phyloP scores from a whole-genome alignment of 2,113 vertebrate genomes.

The Physeter macrocephalus region DNA sequence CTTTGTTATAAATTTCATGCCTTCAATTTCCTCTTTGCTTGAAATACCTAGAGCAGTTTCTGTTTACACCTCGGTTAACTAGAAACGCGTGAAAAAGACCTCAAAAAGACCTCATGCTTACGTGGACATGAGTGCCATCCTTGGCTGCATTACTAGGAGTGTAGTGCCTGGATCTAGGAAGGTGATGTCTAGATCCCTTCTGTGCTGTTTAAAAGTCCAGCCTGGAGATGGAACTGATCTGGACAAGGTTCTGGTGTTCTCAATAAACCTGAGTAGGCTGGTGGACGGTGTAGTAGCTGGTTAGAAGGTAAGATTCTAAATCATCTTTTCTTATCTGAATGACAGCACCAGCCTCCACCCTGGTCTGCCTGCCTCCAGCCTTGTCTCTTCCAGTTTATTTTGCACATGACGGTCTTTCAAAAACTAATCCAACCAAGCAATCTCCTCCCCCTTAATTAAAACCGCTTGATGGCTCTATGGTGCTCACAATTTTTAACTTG shows the following conservation, averaged over 20 bases:
- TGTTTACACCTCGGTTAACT: background rate
- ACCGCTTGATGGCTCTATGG: background rate
- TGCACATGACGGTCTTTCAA: background rate
- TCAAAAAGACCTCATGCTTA: background rate
- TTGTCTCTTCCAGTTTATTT: background rate
- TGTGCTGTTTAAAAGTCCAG: background rate
- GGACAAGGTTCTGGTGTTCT: background rate
- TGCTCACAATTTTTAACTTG: background rate
- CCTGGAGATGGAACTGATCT: background rate
- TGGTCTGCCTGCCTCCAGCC: background rate
- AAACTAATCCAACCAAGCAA: background rate
- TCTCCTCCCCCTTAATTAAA: background rate
- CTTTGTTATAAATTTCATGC: background rate
- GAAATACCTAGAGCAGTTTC: background rate
- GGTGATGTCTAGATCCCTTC: background rate
- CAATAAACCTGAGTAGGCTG: background rate
- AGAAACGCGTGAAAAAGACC: background rate
- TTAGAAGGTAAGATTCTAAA: background rate
- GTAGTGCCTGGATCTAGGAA: background rate
- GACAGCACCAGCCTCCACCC: background rate
- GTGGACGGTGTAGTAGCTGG: background rate
- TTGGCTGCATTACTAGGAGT: background rate
- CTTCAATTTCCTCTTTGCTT: background rate
- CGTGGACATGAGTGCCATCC: background rate
- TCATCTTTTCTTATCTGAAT: background rate